Conservation (phyloP, 2,888 invertebrate species). For the Coelopa pilipes region DNA sequence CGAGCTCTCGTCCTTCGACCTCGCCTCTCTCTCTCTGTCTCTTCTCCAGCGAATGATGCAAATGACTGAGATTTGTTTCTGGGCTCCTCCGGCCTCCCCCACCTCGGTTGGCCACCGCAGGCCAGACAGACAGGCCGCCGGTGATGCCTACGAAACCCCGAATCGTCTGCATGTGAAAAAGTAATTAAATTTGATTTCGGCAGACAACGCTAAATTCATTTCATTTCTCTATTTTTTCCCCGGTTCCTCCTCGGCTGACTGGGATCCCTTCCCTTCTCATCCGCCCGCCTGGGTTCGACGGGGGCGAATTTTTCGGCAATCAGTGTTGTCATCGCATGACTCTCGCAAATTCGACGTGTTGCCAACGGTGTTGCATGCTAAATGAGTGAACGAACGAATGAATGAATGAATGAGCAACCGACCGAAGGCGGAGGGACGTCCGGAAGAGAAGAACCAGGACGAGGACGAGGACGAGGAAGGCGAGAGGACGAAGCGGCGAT, state of each 20-base stretch:
- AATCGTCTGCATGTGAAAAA: constrained; percentile 55
- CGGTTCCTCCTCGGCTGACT: background rate
- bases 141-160: constrained; percentile 1
- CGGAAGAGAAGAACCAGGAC: no score
- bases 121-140: background rate
- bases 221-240: constrained; percentile 33
- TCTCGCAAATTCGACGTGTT: constrained; percentile 37
- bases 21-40: no score
- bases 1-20: no score
- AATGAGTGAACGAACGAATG: background rate
- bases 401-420: background rate
- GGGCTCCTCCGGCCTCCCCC: background rate
- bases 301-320: constrained; percentile 46
- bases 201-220: constrained; percentile 47
- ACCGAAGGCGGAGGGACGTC: background rate
- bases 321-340: constrained; percentile 63
- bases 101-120: no score
- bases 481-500: background rate
- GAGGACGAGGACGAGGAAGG: background rate
- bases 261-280: background rate
- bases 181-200: constrained; percentile 61
- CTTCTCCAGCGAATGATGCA: no score
- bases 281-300: constrained; percentile 2
- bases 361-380: constrained; percentile 3
- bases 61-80: no score